Conservation (phyloP, 2,888 invertebrate genomes). For the Polietes domitor region DNA sequence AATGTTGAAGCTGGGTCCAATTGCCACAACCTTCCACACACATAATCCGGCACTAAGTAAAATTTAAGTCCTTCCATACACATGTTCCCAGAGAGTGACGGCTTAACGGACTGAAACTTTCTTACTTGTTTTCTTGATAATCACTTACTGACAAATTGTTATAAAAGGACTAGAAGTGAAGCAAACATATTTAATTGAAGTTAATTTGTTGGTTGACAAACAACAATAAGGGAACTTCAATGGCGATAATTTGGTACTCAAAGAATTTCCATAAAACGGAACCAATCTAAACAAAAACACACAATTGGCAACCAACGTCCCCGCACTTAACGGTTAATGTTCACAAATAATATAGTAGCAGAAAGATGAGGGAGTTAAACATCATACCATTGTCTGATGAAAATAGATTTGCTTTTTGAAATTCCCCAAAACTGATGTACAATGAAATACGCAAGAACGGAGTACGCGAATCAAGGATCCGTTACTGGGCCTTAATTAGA, state of each 20-base stretch:
- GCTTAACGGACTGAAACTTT: too few relatives aligned
- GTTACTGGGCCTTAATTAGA: too few relatives aligned
- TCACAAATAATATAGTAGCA: not conserved
- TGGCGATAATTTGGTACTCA: not conserved
- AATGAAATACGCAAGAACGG: not conserved
- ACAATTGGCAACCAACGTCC: not conserved
- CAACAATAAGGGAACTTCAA: not conserved
- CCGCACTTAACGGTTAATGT: not conserved
- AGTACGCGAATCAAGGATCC: too few relatives aligned
- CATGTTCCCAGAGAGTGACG: too few relatives aligned
- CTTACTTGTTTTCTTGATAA: not conserved
- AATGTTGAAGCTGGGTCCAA: too few relatives aligned
- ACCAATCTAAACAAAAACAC: too few relatives aligned
- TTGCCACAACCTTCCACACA: too few relatives aligned
- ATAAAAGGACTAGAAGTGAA: not conserved
- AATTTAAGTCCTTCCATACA: too few relatives aligned
- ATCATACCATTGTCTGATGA: not conserved
- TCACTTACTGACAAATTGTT: constrained; percentile 56
- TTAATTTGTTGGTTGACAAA: constrained; percentile 22
- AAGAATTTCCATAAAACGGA: not conserved
- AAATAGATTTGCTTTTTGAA: not conserved
- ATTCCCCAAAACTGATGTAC: not conserved
- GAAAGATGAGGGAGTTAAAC: not conserved
- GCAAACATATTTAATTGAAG: not conserved
- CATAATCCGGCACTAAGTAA: too few relatives aligned